Base-by-base conservation (phyloP, 2,113 vertebrate species). In the Dipodomys spectabilis region DNA sequence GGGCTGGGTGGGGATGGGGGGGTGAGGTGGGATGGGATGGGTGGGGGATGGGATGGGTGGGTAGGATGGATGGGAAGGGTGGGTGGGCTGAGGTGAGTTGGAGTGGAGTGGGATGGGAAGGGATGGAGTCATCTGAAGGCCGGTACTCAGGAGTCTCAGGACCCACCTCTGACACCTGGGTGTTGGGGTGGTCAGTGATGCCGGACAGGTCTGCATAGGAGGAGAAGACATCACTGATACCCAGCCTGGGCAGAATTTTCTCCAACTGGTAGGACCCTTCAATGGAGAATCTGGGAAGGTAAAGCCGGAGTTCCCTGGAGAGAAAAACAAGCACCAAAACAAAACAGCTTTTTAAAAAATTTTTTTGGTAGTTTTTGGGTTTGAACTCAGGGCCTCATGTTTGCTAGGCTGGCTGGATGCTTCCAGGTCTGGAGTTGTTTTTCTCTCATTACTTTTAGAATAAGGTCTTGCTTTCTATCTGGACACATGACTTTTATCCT, bases 91-190 rank as follows among this genome's bases (percentile, higher is more conserved):
- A 22, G 35, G 45, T 12, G 39, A 18, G 19, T 12, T n/a, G 65
- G n/a, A 6, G 5, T 84, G 20, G 16, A 4, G 4, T 0, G 1
- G 23, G 0, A 13, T 30, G 2, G 25, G 9, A 44, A 16, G 28
- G 45, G 4, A 32, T 11, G 5, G 45, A 0, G 5, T 7, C 7
- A 73, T 74, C 60, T 30, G 53, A 73, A 82, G 49, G 35, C 53
- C 49, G 64, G 6, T 4, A 13, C 25, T 49, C 64, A 67, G 53
- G 20, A 73, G 9, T 32, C 27, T 35, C 23, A 0, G 6, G 71
- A 97, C 98, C 91, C 98, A 99, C 99, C 98, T 98, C 98, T 72
- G 99, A 99, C 82, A 99, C 93, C 93, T 98, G 98, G 69, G 99
- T 96, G 16, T 93, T 97, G 9, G 97, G 4, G 0, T 97, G 60